Conservation (phyloP, 2,797 vertebrate genomes). For the Ceyx erithaca region DNA sequence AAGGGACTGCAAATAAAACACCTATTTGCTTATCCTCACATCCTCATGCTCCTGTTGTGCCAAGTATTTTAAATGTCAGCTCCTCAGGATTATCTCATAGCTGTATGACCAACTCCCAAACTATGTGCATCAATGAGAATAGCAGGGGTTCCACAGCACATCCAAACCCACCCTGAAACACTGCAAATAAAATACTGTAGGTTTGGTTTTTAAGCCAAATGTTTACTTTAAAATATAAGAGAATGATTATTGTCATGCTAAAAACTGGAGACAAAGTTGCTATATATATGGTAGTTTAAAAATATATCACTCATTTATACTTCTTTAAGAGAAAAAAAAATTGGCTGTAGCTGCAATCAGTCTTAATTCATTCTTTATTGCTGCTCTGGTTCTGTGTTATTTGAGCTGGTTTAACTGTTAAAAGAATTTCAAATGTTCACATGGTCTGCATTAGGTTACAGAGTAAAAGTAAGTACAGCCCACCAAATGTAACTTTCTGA, state of each 20-base stretch:
- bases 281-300: constrained; percentile 22
- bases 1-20: neutral
- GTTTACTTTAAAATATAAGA: constrained; percentile 69
- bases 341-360: constrained; percentile 82
- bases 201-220: constrained; percentile 69
- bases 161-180: constrained; percentile 15
- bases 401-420: constrained; percentile 85
- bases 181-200: constrained; percentile 13
- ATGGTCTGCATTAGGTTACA: constrained; percentile 86
- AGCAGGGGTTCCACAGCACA: constrained; percentile 26
- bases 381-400: constrained; percentile 85
- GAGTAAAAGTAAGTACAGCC: constrained; percentile 85
- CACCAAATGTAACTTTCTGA: constrained; percentile 85
- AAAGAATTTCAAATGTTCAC: constrained; percentile 86
- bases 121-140: constrained; percentile 1
- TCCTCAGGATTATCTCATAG: constrained; percentile 10
- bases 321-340: constrained; percentile 71
- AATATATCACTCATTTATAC: constrained; percentile 54
- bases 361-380: constrained; percentile 88
- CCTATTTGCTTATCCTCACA: constrained; percentile 2
- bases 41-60: neutral
- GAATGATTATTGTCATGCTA: constrained; percentile 40
- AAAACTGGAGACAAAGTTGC: constrained; percentile 58
- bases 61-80: constrained; percentile 36
- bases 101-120: constrained; percentile 19